A percentile compares a stretch with the other conserved stretches of the same genome.
Conservation (phyloP, 2,797 vertebrate genomes). For the Chrosomus eos region DNA sequence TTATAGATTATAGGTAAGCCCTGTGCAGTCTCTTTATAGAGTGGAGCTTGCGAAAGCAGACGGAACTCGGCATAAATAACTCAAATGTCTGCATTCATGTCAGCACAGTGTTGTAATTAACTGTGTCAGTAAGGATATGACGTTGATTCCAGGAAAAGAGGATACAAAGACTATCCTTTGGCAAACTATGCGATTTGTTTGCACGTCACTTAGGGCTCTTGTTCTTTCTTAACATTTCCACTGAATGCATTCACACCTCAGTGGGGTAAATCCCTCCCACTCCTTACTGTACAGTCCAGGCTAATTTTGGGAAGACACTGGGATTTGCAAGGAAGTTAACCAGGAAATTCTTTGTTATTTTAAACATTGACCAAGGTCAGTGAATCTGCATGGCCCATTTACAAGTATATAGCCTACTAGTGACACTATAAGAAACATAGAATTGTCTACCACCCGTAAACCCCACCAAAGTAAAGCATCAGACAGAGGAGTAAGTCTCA, state of each 20-base stretch:
- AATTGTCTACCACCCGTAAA: background rate
- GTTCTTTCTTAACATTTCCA: background rate
- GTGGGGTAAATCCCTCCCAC: background rate
- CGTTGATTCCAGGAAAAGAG: slow-evolving; percentile 54
- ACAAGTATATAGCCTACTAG: background rate
- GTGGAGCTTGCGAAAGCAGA: slow-evolving; percentile 35
- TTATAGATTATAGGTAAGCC: background rate
- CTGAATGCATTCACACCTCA: background rate
- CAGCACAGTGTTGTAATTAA: slow-evolving; percentile 38
- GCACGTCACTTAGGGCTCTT: background rate
- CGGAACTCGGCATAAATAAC: slow-evolving; percentile 17
- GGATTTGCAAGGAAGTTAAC: background rate
- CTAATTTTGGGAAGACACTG: background rate
- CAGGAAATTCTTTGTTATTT: background rate
- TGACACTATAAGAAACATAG: background rate
- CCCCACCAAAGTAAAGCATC: slow-evolving; percentile 58
- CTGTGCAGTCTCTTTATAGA: background rate
- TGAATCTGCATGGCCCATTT: background rate
- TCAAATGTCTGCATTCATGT: slow-evolving; percentile 28
- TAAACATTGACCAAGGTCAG: background rate
- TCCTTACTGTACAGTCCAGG: background rate
- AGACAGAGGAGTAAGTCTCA: slow-evolving; percentile 48
- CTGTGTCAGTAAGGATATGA: slow-evolving; percentile 46
- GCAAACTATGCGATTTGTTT: slow-evolving; percentile 46
- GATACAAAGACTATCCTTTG: slow-evolving; percentile 52